These are phyloP conservation scores for Regulus satrapa DNA, from an alignment of 2,113 vertebrate genomes.

Conservation along the genomic window DNA sequence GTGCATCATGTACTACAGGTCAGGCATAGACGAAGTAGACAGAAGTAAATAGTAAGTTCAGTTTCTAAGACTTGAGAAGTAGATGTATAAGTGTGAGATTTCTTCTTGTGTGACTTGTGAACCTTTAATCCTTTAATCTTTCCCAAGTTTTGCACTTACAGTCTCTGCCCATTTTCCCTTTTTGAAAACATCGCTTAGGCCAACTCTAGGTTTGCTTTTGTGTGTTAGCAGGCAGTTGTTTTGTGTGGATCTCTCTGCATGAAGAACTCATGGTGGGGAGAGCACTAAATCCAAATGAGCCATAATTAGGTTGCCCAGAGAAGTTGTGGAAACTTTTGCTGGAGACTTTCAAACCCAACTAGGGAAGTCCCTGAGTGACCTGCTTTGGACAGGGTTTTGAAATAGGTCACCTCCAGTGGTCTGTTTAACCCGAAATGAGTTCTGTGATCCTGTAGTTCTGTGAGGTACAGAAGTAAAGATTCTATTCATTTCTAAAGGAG, in stretches of 20 bases:
- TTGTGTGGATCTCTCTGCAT: not conserved
- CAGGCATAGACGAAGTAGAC: fast-evolving
- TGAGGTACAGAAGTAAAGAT: not conserved
- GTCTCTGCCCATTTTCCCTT: not conserved
- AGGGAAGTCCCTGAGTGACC: not conserved
- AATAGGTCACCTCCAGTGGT: not conserved
- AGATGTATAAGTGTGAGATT: not conserved
- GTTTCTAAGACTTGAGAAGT: not conserved
- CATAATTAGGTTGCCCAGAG: not conserved
- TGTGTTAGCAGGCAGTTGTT: not conserved
- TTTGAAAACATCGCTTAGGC: not conserved
- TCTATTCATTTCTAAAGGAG: not conserved
- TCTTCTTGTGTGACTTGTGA: not conserved
- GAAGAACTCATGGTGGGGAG: not conserved
- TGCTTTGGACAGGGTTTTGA: not conserved
- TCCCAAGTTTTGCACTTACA: not conserved
- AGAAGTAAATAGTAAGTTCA: not conserved
- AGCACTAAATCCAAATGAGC: not conserved
- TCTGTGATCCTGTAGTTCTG: not conserved
- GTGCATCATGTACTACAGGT: not conserved
- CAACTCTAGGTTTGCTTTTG: not conserved
- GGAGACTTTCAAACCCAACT: not conserved
- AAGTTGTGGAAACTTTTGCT: not conserved
- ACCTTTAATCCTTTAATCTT: not conserved
- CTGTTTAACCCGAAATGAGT: not conserved